Evolutionary conservation across 2,113 vertebrate genomes (phyloP).

Genomic region (Melanerpes formicivorus): DNA sequence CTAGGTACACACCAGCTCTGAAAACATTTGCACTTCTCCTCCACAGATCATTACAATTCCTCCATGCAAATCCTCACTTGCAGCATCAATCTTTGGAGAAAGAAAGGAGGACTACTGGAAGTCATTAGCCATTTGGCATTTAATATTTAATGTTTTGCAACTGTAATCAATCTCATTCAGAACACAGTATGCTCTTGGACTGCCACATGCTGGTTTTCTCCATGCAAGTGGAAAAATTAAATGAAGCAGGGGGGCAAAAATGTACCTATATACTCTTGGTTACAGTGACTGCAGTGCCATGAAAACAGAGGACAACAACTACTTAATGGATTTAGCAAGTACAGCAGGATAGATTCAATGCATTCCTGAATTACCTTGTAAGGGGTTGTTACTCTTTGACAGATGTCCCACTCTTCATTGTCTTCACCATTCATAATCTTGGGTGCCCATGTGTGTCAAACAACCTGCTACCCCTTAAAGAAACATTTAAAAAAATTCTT

Average conservation of each 20-base stretch:
- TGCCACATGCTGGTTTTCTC: conserved; percentile 3
- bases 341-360: background rate
- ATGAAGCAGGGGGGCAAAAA: background rate
- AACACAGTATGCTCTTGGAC: background rate
- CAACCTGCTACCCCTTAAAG: conserved; percentile 51
- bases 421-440: conserved; percentile 70
- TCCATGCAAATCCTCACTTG: background rate
- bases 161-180: conserved; percentile 30
- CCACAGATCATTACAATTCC: background rate
- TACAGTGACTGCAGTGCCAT: background rate
- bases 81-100: conserved; percentile 15
- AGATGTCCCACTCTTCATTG: conserved; percentile 64
- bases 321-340: conserved; percentile 16
- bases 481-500: conserved; percentile 31
- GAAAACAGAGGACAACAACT: background rate
- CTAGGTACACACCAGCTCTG: conserved; percentile 1
- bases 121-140: conserved; percentile 38
- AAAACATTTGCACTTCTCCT: conserved; percentile 4
- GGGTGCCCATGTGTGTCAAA: conserved; percentile 6
- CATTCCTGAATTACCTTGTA: conserved; percentile 67
- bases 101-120: conserved; percentile 11
- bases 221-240: background rate
- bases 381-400: conserved; percentile 63
- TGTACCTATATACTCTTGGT: background rate
- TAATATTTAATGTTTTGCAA: conserved; percentile 60